Conservation (phyloP, 2,797 vertebrate species). For the Leptoclinus maculatus region DNA sequence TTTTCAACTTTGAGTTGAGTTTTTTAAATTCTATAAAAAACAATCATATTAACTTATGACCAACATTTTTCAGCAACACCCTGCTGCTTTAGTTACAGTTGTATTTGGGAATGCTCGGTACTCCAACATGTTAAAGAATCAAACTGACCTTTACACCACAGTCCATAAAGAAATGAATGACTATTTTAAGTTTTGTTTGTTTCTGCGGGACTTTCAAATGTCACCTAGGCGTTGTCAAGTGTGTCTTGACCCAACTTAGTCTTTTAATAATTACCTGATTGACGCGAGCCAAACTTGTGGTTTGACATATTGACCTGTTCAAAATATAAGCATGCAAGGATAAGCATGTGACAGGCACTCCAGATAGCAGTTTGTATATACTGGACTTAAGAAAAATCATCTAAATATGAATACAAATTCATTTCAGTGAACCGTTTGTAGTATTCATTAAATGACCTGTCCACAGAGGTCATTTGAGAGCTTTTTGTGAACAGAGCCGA, state of each 20-base stretch:
- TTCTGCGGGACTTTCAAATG: constrained; percentile 5
- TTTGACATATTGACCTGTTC: neutral
- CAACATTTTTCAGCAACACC: too few relatives aligned
- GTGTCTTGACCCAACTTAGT: constrained; percentile 25
- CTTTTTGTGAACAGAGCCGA: neutral
- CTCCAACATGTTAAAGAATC: neutral
- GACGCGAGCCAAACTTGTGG: constrained; percentile 8
- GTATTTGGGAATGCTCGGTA: neutral
- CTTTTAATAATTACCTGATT: constrained; percentile 28
- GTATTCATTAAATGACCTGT: neutral
- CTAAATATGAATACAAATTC: too few relatives aligned
- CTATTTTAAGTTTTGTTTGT: constrained; percentile 16
- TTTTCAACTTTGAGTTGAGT: too few relatives aligned
- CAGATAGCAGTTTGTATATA: too few relatives aligned
- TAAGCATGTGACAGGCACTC: too few relatives aligned
- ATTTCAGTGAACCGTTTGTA: neutral
- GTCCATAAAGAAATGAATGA: neutral
- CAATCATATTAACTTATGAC: too few relatives aligned
- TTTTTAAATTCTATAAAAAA: too few relatives aligned
- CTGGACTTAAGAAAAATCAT: too few relatives aligned
- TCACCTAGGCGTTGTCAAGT: constrained; percentile 41
- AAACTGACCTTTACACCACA: neutral
- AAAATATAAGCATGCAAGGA: neutral
- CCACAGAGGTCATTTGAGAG: neutral
- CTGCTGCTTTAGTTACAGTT: neutral